phyloP scores from a whole-genome alignment of 2,888 invertebrate species.

The Keiferia lycopersicella region DNA sequence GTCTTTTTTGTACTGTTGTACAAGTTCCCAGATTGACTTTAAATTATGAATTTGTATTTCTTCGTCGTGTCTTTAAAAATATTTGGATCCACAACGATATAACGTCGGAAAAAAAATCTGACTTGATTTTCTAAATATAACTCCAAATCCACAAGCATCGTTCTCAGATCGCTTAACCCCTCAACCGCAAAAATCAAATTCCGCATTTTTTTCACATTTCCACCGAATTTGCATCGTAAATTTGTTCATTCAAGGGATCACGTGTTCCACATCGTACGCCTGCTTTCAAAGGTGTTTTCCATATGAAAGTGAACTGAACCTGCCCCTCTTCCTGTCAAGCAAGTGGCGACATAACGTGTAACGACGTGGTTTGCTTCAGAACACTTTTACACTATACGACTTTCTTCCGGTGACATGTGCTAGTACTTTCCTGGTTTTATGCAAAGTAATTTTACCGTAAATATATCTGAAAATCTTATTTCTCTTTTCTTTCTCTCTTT shows the following conservation, averaged over 20 bases:
- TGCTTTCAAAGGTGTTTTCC: slow-evolving; percentile 21
- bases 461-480: too few relatives aligned
- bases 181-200: not conserved
- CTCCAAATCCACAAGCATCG: not conserved
- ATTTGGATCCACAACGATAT: too few relatives aligned
- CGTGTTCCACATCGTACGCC: slow-evolving; percentile 7
- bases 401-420: not conserved
- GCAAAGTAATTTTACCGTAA: too few relatives aligned
- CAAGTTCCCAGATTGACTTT: too few relatives aligned
- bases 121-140: too few relatives aligned
- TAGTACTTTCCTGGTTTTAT: not conserved
- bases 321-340: slow-evolving; percentile 22
- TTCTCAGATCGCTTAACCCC: not conserved
- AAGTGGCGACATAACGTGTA: slow-evolving; percentile 19
- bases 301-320: slow-evolving; percentile 25
- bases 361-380: slow-evolving; percentile 14
- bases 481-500: too few relatives aligned
- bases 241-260: slow-evolving; percentile 20
- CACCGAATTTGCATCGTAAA: slow-evolving; percentile 18
- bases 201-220: not conserved
- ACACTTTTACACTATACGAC: slow-evolving; percentile 7
- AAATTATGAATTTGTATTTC: too few relatives aligned
- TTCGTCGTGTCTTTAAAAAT: too few relatives aligned
- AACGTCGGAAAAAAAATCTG: too few relatives aligned
- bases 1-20: too few relatives aligned